phyloP scores from a whole-genome alignment of 2,797 vertebrate species.

The Glossophaga mutica region DNA sequence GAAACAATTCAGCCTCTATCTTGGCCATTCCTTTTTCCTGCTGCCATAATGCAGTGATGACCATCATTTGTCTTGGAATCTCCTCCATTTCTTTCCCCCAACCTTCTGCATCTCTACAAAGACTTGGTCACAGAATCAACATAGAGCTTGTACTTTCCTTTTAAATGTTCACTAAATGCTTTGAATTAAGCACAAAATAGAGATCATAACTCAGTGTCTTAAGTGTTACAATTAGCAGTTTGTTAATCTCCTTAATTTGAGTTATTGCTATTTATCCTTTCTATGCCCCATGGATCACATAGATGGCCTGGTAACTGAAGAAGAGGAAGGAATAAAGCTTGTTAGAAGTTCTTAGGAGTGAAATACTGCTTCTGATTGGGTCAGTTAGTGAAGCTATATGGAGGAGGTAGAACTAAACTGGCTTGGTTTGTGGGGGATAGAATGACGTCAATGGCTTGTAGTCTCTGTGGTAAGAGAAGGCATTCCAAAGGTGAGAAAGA shows the following conservation, averaged over 20 bases:
- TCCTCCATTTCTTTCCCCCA: background rate
- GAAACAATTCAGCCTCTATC: background rate
- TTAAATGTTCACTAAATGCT: background rate
- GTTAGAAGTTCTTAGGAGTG: background rate
- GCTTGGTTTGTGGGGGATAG: background rate
- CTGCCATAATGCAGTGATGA: background rate
- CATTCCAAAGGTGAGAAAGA: background rate
- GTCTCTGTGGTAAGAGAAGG: background rate
- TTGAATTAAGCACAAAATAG: background rate
- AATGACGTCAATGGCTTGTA: background rate
- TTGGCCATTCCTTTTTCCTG: background rate
- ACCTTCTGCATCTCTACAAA: background rate
- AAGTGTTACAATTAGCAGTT: background rate
- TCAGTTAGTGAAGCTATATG: background rate
- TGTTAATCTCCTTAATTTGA: background rate
- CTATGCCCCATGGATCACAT: background rate
- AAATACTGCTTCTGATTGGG: background rate
- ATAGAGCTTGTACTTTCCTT: background rate
- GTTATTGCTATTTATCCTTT: background rate
- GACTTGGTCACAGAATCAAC: background rate
- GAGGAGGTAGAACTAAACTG: background rate
- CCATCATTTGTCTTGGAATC: background rate
- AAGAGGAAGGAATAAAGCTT: background rate
- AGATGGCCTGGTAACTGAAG: background rate
- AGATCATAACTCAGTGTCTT: background rate